phyloP scores from a whole-genome alignment of 2,113 vertebrate genomes.

The Pontoporia blainvillei region DNA sequence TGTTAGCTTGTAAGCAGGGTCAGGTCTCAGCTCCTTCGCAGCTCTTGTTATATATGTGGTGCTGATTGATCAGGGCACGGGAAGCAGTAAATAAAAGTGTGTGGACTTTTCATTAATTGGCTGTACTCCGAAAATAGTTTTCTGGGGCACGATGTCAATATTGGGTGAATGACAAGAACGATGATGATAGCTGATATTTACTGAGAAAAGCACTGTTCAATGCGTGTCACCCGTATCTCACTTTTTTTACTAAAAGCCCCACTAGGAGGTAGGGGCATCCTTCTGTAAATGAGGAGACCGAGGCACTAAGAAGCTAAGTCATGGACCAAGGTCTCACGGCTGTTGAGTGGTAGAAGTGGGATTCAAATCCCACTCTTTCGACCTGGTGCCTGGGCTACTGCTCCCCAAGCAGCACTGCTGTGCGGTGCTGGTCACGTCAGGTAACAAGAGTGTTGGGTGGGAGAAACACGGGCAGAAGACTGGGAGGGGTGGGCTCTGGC shows the following conservation, averaged over 20 bases:
- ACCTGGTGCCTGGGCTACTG: neutral
- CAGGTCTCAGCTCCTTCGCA: too few relatives aligned
- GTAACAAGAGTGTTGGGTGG: too few relatives aligned
- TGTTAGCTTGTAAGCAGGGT: too few relatives aligned
- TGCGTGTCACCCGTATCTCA: neutral
- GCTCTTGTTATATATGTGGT: neutral
- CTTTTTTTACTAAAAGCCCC: neutral
- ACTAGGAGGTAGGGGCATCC: rapidly evolving
- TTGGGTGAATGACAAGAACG: too few relatives aligned
- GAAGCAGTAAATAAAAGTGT: neutral
- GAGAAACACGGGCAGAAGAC: neutral
- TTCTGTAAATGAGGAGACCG: neutral
- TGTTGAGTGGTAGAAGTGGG: rapidly evolving
- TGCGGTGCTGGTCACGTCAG: neutral
- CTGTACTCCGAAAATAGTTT: neutral
- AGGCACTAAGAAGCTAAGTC: neutral
- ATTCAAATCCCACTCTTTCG: too few relatives aligned
- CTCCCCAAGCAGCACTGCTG: neutral
- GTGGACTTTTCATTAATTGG: too few relatives aligned
- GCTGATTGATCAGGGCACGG: neutral
- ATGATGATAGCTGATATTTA: neutral
- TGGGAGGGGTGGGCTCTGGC: rapidly evolving
- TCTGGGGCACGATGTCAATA: too few relatives aligned
- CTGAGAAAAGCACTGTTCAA: rapidly evolving
- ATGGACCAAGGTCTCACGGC: rapidly evolving